Conservation (phyloP, 1,140 invertebrate species). For the Orchesella cincta region DNA sequence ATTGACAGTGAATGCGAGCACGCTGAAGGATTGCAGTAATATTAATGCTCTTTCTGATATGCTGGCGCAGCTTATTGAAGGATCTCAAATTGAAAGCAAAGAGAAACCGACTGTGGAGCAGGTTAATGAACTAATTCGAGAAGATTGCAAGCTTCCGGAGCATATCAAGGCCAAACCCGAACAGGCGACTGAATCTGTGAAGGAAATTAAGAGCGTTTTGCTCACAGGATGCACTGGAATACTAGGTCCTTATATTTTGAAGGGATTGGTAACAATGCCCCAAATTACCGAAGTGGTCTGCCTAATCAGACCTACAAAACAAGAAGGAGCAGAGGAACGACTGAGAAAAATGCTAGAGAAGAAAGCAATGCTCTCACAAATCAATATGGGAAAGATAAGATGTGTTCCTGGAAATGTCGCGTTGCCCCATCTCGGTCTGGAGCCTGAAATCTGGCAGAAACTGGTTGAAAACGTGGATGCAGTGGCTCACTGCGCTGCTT, state of each 20-base stretch:
- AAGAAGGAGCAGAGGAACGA: neutral
- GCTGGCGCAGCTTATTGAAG: neutral
- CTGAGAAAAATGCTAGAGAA: neutral
- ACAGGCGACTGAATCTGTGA: neutral
- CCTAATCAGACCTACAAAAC: neutral
- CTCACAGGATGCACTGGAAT: slow-evolving; percentile 9
- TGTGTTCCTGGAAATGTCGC: neutral
- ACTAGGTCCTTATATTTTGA: slow-evolving; percentile 17
- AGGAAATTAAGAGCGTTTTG: slow-evolving; percentile 1
- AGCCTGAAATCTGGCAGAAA: neutral
- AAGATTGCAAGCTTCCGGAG: neutral
- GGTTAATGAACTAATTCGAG: neutral
- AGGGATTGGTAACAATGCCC: neutral
- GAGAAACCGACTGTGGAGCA: neutral
- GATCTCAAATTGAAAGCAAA: neutral
- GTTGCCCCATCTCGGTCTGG: neutral
- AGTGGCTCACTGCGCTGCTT: neutral
- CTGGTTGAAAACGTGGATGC: neutral
- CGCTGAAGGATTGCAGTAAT: neutral
- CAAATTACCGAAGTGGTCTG: neutral
- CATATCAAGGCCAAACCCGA: neutral
- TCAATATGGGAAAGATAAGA: neutral
- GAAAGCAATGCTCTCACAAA: neutral
- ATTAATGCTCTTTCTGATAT: neutral
- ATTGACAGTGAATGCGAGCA: neutral